Percentiles rank a stretch among this genome's conserved stretches.
Evolutionary conservation across 2,888 invertebrate genomes (phyloP).

Genomic region (Meghimatium bilineatum): DNA sequence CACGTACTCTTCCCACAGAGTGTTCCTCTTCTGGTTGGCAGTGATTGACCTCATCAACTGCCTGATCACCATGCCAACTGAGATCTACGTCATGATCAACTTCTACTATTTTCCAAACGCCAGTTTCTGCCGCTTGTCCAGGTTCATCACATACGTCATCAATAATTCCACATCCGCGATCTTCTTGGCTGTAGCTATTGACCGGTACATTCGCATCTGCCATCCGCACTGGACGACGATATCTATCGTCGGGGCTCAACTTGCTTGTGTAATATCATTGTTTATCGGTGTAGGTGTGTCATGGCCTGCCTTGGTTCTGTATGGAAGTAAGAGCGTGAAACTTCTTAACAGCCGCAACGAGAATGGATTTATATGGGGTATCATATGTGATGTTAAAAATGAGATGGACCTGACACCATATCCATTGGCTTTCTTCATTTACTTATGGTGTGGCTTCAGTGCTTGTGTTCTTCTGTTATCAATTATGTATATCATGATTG

Average conservation of each 20-base stretch:
- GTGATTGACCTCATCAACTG: conserved; percentile 54
- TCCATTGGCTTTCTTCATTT: conserved; percentile 53
- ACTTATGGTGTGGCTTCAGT: conserved; percentile 52
- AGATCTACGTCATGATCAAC: conserved; percentile 53
- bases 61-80: conserved; percentile 57
- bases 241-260: conserved; percentile 47
- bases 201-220: conserved; percentile 58
- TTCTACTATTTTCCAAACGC: conserved; percentile 54
- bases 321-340: conserved; percentile 50
- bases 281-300: conserved; percentile 52
- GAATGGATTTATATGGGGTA: conserved; percentile 18
- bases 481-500: conserved; percentile 54
- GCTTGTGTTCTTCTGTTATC: conserved; percentile 51
- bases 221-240: conserved; percentile 50
- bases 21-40: conserved; percentile 53
- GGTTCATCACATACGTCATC: conserved; percentile 56
- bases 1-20: not conserved
- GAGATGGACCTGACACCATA: conserved; percentile 51
- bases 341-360: conserved; percentile 19
- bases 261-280: conserved; percentile 52
- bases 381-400: conserved; percentile 52
- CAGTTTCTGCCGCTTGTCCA: conserved; percentile 52
- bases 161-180: conserved; percentile 55
- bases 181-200: conserved; percentile 55
- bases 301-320: conserved; percentile 57